phyloP scores from a whole-genome alignment of 2,113 vertebrate species.

The Stigmatopora argus region DNA sequence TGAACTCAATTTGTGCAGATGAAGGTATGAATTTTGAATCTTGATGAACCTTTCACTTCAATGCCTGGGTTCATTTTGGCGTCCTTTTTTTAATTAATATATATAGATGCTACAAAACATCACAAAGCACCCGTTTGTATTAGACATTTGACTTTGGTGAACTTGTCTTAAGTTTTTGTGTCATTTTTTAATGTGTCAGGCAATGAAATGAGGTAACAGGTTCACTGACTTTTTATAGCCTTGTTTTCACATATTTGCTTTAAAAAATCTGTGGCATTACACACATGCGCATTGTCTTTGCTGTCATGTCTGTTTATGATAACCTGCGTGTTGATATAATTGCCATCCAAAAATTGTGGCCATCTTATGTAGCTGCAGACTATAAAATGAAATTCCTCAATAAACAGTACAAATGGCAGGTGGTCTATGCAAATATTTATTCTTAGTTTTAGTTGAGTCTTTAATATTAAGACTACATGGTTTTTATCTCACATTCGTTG shows the following conservation, averaged over 20 bases:
- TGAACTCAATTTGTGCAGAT: not conserved
- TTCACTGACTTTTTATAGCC: constrained; percentile 49
- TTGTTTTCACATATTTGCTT: constrained; percentile 51
- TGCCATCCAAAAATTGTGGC: not conserved
- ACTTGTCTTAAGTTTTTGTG: constrained; percentile 47
- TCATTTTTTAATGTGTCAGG: constrained; percentile 51
- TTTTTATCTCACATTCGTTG: constrained; percentile 38
- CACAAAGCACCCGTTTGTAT: constrained; percentile 48
- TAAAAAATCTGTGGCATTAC: constrained; percentile 44
- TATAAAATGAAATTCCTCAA: constrained; percentile 48
- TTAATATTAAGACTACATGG: constrained; percentile 71
- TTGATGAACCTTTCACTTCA: constrained; percentile 4
- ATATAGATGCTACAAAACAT: constrained; percentile 50
- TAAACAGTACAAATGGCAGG: constrained; percentile 45
- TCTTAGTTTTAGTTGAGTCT: constrained; percentile 58
- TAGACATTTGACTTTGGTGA: constrained; percentile 44
- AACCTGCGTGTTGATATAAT: constrained; percentile 20
- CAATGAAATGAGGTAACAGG: constrained; percentile 46
- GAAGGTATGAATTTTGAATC: constrained; percentile 1
- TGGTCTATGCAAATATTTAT: constrained; percentile 72
- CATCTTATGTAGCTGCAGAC: constrained; percentile 53
- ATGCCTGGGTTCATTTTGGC: constrained; percentile 29
- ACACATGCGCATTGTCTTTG: constrained; percentile 40
- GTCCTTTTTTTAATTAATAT: constrained; percentile 31
- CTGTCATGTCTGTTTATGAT: constrained; percentile 49